These are phyloP conservation scores for Bathynomus jamesi DNA, from an alignment of 1,140 invertebrate species.

Conservation along the genomic window DNA sequence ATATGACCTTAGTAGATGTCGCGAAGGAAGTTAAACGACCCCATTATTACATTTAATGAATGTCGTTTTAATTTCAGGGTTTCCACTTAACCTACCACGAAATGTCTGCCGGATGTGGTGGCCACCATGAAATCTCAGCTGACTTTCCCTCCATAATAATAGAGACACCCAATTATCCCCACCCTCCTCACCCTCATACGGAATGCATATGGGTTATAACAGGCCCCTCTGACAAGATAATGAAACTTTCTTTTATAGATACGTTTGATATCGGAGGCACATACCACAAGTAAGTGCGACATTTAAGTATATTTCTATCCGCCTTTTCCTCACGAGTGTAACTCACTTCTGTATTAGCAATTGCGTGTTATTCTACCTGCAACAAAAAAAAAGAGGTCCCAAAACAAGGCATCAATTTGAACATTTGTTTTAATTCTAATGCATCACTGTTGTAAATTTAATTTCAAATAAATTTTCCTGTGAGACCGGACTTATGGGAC, in stretches of 20 bases:
- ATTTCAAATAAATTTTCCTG: no score
- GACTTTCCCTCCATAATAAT: conserved; percentile 35
- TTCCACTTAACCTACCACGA: conserved; percentile 55
- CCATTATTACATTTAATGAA: no score
- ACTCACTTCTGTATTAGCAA: no score
- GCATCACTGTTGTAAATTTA: no score
- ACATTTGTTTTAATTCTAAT: no score
- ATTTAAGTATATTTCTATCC: background rate
- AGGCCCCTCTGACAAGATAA: conserved; percentile 56
- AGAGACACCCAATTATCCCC: conserved; percentile 66
- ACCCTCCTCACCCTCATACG: conserved; percentile 60
- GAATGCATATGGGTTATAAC: conserved; percentile 71
- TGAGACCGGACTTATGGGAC: no score
- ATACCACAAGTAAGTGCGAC: conserved; percentile 10
- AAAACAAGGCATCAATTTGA: no score
- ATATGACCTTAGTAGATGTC: no score
- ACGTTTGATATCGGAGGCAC: conserved; percentile 66
- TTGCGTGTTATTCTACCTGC: no score
- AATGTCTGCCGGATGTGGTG: conserved; percentile 55
- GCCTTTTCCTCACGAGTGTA: no score
- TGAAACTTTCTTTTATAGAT: conserved; percentile 62
- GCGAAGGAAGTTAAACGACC: no score
- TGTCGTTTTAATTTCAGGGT: conserved; percentile 43
- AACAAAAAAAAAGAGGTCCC: no score
- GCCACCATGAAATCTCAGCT: conserved; percentile 40